Conservation (phyloP, 1,140 invertebrate genomes). For the Apis laboriosa region DNA sequence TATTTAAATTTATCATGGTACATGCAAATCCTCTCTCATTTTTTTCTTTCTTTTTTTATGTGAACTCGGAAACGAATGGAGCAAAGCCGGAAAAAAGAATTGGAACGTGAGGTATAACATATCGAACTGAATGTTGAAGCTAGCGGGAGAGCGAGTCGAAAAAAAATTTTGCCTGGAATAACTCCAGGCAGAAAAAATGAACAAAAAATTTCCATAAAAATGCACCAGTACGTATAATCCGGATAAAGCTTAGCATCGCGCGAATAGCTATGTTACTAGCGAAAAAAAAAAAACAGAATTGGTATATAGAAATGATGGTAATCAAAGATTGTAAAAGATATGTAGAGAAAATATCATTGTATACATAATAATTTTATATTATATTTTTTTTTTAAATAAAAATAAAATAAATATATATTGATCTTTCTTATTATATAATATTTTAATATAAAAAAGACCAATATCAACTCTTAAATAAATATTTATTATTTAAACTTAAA, state of each 20-base stretch:
- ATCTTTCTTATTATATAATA: not conserved
- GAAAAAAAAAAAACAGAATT: slow-evolving; percentile 58
- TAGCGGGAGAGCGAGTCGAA: slow-evolving; percentile 51
- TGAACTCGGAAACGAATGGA: slow-evolving; percentile 56
- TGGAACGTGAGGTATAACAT: slow-evolving; percentile 62
- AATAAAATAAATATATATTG: not conserved
- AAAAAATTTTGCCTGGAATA: slow-evolving; percentile 70
- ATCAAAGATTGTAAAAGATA: slow-evolving; percentile 23
- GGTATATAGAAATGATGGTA: slow-evolving; percentile 30
- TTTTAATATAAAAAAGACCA: not conserved
- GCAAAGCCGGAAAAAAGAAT: slow-evolving; percentile 61
- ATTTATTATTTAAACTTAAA: not conserved
- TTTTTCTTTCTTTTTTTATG: slow-evolving; percentile 53
- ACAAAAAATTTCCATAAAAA: slow-evolving; percentile 74
- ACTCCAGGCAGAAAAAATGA: slow-evolving; percentile 67
- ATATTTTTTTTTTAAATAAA: not conserved
- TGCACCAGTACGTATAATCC: slow-evolving; percentile 74
- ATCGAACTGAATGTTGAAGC: slow-evolving; percentile 66
- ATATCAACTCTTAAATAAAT: not conserved
- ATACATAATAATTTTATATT: not conserved
- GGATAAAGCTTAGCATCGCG: slow-evolving; percentile 76
- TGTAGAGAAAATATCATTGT: not conserved
- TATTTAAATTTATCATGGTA: slow-evolving; percentile 50
- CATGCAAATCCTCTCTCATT: slow-evolving; percentile 50
- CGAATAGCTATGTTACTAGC: slow-evolving; percentile 55